Conservation (phyloP, 2,888 invertebrate species). For the Drosophila differens region DNA sequence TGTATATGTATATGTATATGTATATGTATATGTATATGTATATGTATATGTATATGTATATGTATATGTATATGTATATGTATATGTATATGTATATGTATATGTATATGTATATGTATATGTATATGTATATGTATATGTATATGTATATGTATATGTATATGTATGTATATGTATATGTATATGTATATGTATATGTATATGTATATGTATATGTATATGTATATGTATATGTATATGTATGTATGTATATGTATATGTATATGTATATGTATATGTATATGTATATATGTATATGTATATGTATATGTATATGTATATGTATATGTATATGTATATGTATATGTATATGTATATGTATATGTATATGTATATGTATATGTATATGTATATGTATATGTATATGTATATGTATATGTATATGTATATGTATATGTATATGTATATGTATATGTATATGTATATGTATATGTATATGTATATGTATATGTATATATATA, state of each 20-base stretch:
- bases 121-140: not conserved
- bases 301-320: not conserved
- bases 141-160: not conserved
- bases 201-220: not conserved
- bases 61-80: too few relatives aligned
- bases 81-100: not conserved
- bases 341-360: not conserved
- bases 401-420: not conserved
- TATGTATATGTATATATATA: not conserved
- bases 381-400: not conserved
- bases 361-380: not conserved
- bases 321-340: not conserved
- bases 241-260: not conserved
- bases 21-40: not conserved
- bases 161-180: not conserved
- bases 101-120: not conserved
- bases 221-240: not conserved
- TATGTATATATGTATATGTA: not conserved
- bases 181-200: not conserved
- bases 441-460: not conserved
- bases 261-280: constrained; percentile 1
- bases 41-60: not conserved
- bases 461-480: not conserved
- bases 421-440: not conserved
- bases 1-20: not conserved